Evolutionary conservation across 2,113 vertebrate genomes (phyloP).

Genomic region (Willisornis vidua): DNA sequence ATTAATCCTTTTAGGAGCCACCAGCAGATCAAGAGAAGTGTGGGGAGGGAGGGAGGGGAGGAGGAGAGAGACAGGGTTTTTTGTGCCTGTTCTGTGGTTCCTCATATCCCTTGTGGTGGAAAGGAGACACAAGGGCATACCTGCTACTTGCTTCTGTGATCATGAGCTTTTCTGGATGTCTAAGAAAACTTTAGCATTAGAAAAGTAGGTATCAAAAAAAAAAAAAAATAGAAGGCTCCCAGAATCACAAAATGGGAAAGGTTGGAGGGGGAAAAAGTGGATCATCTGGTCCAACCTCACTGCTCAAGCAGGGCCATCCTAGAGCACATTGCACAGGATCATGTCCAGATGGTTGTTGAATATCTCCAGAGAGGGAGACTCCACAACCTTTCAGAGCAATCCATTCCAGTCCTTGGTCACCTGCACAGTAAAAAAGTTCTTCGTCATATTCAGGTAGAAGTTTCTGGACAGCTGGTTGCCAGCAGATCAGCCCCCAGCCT

Average conservation of each 20-base stretch:
- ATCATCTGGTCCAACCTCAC: neutral
- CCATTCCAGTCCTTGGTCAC: neutral
- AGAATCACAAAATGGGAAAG: neutral
- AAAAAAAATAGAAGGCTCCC: neutral
- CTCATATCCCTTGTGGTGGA: neutral
- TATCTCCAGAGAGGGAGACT: neutral
- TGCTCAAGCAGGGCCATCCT: neutral
- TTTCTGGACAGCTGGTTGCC: neutral
- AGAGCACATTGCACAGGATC: neutral
- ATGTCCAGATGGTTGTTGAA: neutral
- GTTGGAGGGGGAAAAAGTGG: neutral
- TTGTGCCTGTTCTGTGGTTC: neutral
- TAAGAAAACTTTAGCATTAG: neutral
- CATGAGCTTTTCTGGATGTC: neutral
- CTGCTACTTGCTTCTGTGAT: neutral
- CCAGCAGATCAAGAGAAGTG: slow-evolving; percentile 65
- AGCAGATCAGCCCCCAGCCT: neutral
- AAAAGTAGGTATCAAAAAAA: neutral
- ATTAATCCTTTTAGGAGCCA: slow-evolving; percentile 84
- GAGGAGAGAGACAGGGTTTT: neutral
- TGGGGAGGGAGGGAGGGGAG: slow-evolving; percentile 43
- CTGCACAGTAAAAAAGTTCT: neutral
- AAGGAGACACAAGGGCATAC: neutral
- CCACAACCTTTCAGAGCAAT: neutral
- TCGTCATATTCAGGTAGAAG: neutral